A percentile compares a stretch with the other conserved stretches of the same genome.
Evolutionary conservation across 2,113 vertebrate genomes (phyloP).

Genomic region (Siphamia tubifer): DNA sequence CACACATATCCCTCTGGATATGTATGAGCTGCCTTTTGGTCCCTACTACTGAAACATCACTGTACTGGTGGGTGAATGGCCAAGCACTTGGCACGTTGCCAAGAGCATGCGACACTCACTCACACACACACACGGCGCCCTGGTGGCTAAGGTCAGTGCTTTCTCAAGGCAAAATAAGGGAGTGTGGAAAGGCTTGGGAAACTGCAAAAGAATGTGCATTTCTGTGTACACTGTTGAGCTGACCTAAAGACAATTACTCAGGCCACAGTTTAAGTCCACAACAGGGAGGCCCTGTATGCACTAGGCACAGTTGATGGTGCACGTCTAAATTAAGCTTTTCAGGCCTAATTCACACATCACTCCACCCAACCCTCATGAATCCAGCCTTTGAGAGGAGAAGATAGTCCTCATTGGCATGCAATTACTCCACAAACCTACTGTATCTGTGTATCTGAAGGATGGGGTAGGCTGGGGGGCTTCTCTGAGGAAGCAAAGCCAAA

Average conservation of each 20-base stretch:
- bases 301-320: constrained; percentile 14
- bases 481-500: background rate
- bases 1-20: constrained; percentile 15
- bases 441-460: background rate
- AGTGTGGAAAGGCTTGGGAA: constrained; percentile 75
- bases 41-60: constrained; percentile 59
- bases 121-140: constrained; percentile 28
- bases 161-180: constrained; percentile 79
- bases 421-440: constrained; percentile 9
- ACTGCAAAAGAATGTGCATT: constrained; percentile 68
- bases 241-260: constrained; percentile 61
- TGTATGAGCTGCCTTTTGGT: constrained; percentile 35
- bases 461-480: background rate
- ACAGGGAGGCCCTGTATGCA: constrained; percentile 54
- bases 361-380: constrained; percentile 23
- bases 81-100: constrained; percentile 63
- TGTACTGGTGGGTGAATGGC: constrained; percentile 68
- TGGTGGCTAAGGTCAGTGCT: constrained; percentile 75
- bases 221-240: constrained; percentile 35
- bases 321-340: constrained; percentile 53
- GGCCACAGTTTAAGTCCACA: constrained; percentile 58
- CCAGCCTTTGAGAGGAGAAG: constrained; percentile 15
- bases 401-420: constrained; percentile 7
- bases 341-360: constrained; percentile 52
- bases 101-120: constrained; percentile 44